A percentile compares a stretch with the other conserved stretches of the same genome.
Evolutionary conservation across 2,888 invertebrate species (phyloP).

Genomic region (Seira musarum): DNA sequence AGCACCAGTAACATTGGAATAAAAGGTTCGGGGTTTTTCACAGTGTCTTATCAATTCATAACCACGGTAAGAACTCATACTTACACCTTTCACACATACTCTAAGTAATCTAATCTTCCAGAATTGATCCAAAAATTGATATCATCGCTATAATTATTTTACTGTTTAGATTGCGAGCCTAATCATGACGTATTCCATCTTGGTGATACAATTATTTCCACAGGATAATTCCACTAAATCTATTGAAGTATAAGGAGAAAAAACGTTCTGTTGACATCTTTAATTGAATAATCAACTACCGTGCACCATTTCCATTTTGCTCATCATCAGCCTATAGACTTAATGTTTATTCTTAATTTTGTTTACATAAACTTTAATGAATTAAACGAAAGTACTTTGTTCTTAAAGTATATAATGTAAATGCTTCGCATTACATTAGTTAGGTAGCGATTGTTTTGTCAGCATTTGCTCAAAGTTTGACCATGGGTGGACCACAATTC

Average conservation of each 20-base stretch:
- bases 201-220: conserved; percentile 41
- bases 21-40: conserved; percentile 43
- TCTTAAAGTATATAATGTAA: too few relatives aligned
- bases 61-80: conserved; percentile 25
- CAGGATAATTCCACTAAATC: conserved; percentile 23
- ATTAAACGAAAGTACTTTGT: too few relatives aligned
- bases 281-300: too few relatives aligned
- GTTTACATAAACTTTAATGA: too few relatives aligned
- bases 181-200: conserved; percentile 43
- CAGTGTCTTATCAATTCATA: conserved; percentile 41
- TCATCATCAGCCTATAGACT: too few relatives aligned
- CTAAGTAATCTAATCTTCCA: neutral
- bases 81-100: neutral
- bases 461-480: too few relatives aligned
- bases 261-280: too few relatives aligned
- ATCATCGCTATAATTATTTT: neutral
- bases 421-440: too few relatives aligned
- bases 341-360: too few relatives aligned
- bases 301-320: too few relatives aligned
- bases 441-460: too few relatives aligned
- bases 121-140: neutral
- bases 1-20: conserved; percentile 34
- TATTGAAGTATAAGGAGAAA: neutral
- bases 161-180: conserved; percentile 33
- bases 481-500: too few relatives aligned